Base-by-base conservation (phyloP, 1,140 invertebrate species). In the Drosophila punjabiensis region DNA sequence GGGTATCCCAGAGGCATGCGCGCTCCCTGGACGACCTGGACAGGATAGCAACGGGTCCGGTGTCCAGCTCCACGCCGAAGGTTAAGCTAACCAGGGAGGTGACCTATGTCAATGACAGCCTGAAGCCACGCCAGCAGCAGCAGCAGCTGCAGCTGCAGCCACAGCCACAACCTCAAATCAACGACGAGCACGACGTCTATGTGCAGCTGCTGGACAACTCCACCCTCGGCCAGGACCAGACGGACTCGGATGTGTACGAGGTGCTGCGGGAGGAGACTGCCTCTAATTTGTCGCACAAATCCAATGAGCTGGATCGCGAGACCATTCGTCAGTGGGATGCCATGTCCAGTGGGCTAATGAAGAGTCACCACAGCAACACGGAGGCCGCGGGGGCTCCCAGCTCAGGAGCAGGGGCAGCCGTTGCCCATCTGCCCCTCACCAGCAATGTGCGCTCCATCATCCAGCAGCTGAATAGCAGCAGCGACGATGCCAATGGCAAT, bases 301-400 rank as follows among this genome's bases (percentile, higher is more conserved):
- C 94, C 58, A 95, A 95, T 94, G 96, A 97, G 92, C 95, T 97
- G 79, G 97, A 97, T 94, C 95, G 97, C 81, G 97, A 97, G 93
- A 97, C 96, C 77, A 94, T 97, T 76, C 94, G 97, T 37, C 97
- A 97, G 88, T 97, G 97, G 97, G 97, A 98, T 93, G 95, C 97
- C 70, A 95, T 97, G 95, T 97, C 97, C 48, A 97, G 96, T 94
- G 96, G 94, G 76, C 91, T 95, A 60, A 94, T 94, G 94, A 95
- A 95, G 89, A 93, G 92, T 53, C 86, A 73, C 65, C 80, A 76
- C 45, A 66, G 63, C 45, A 58, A 35, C 11, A 32, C 33, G 13
- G 64, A 58, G 16, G 30, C 59, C 8, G 16, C 53, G 32, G 33
- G 77, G 16, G 48, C 50, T 9, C 6, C 53, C 53, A 11, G 14